Conservation (phyloP, 2,113 vertebrate genomes). For the Dermatemys mawii region DNA sequence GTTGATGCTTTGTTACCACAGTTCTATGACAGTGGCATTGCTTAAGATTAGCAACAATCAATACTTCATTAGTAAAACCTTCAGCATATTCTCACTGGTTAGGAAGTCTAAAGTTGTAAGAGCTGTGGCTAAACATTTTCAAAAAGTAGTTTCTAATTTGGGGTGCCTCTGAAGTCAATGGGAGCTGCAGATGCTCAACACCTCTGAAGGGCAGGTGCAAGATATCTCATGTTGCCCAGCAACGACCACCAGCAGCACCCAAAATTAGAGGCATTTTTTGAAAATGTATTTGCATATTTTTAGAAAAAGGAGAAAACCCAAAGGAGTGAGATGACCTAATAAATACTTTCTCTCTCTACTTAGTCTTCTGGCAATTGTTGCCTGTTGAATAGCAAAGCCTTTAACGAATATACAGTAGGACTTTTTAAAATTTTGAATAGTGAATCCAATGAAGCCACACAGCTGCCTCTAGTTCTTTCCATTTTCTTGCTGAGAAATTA, state of each 20-base stretch:
- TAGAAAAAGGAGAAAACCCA: not conserved
- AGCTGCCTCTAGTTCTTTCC: not conserved
- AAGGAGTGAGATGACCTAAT: not conserved
- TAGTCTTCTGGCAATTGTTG: not conserved
- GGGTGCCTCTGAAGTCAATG: not conserved
- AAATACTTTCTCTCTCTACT: too few species aligned
- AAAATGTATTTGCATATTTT: not conserved
- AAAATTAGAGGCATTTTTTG: not conserved
- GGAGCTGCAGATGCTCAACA: not conserved
- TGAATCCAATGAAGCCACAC: not conserved
- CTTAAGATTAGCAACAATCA: constrained; percentile 56
- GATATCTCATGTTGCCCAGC: not conserved
- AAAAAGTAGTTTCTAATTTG: not conserved
- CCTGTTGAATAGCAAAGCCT: not conserved
- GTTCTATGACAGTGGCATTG: constrained; percentile 29
- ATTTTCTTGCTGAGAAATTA: not conserved
- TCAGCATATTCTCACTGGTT: constrained; percentile 8
- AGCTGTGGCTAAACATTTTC: not conserved
- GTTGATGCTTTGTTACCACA: constrained; percentile 50
- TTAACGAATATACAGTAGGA: not conserved
- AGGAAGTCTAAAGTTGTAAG: not conserved
- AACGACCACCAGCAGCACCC: not conserved
- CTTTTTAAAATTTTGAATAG: not conserved
- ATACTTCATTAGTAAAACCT: constrained; percentile 68
- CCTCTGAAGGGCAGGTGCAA: too few species aligned